These are phyloP conservation scores for Bolborhynchus lineola DNA, from an alignment of 2,113 vertebrate species.

Conservation along the genomic window DNA sequence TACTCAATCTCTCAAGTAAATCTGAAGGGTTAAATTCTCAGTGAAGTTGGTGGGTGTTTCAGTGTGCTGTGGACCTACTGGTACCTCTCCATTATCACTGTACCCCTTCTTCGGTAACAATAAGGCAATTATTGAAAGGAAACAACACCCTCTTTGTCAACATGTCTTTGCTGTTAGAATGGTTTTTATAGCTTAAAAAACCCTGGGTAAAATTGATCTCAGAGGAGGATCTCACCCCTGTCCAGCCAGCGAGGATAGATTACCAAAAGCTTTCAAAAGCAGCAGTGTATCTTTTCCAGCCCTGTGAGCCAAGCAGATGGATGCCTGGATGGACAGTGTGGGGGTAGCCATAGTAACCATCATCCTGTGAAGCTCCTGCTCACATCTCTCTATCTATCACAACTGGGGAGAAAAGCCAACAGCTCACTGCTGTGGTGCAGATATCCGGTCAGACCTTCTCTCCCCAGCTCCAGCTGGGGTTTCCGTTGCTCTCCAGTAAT, in stretches of 20 bases:
- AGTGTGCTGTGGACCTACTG: not conserved
- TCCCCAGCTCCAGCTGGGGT: not conserved
- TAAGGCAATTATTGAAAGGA: not conserved
- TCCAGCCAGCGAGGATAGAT: slow-evolving; percentile 57
- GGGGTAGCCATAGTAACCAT: slow-evolving; percentile 77
- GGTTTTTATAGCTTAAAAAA: slow-evolving; percentile 30
- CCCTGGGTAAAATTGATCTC: slow-evolving; percentile 44
- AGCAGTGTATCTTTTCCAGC: slow-evolving; percentile 69
- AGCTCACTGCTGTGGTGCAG: not conserved
- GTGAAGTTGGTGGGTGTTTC: not conserved
- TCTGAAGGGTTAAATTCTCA: not conserved
- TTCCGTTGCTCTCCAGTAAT: not conserved
- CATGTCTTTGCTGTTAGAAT: not conserved
- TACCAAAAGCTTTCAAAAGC: slow-evolving; percentile 73
- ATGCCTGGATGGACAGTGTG: slow-evolving; percentile 72
- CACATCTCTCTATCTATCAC: slow-evolving; percentile 28
- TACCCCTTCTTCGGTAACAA: not conserved
- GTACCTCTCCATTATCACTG: slow-evolving; percentile 16
- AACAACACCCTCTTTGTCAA: not conserved
- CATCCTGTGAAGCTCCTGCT: slow-evolving; percentile 66
- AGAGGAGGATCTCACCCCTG: slow-evolving; percentile 18
- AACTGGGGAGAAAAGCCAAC: slow-evolving; percentile 65
- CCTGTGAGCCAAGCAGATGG: slow-evolving; percentile 75
- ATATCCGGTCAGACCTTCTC: not conserved
- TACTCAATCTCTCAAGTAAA: not conserved